phyloP scores from a whole-genome alignment of 2,797 vertebrate species.

The Clamator glandarius region DNA sequence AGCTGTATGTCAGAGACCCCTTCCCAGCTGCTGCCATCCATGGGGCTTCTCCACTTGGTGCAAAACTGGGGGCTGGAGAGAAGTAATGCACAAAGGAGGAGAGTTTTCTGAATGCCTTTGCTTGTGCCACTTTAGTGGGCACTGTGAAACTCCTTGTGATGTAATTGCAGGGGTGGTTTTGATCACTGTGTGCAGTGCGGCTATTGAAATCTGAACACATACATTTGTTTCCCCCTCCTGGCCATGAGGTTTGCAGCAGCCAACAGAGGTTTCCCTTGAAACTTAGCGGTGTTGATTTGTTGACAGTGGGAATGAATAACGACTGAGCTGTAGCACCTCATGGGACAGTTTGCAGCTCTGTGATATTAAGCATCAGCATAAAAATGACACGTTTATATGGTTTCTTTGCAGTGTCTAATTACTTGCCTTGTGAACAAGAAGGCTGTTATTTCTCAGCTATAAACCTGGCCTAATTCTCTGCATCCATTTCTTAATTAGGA shows the following conservation, averaged over 20 bases:
- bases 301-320: background rate
- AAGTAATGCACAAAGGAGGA: background rate
- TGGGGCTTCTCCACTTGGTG: background rate
- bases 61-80: background rate
- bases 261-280: background rate
- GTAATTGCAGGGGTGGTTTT: background rate
- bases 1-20: background rate
- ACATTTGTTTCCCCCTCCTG: fast-evolving
- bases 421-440: background rate
- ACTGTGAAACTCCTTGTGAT: background rate
- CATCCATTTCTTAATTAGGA: background rate
- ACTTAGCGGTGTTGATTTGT: fast-evolving
- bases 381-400: fast-evolving
- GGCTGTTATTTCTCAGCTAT: background rate
- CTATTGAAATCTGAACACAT: fast-evolving
- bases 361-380: fast-evolving
- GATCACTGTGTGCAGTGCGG: background rate
- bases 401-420: background rate
- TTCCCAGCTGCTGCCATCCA: background rate
- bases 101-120: background rate
- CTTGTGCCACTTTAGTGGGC: background rate
- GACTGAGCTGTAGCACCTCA: background rate
- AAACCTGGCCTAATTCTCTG: background rate
- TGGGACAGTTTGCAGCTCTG: background rate
- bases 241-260: background rate